These are phyloP conservation scores for Romanogobio albipinnatus DNA, from an alignment of 2,113 vertebrate genomes.

Conservation along the genomic window DNA sequence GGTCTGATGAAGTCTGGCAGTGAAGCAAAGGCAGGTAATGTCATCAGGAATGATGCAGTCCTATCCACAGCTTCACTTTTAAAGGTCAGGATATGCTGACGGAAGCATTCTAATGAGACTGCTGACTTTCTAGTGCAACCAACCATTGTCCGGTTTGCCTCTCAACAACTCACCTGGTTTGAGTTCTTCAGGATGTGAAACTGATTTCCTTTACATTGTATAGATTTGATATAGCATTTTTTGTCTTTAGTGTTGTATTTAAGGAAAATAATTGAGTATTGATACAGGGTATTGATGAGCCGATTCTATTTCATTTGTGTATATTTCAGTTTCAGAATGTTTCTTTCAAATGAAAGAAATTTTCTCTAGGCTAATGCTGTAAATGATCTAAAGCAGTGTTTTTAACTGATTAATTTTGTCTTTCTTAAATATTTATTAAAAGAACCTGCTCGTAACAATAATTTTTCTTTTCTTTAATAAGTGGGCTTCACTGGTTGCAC, in stretches of 20 bases:
- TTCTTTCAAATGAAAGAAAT: background rate
- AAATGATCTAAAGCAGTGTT: background rate
- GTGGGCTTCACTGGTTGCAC: background rate
- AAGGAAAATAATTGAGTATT: background rate
- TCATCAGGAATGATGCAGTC: constrained; percentile 5
- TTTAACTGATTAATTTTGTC: background rate
- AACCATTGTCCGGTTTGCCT: background rate
- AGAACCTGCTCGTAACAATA: background rate
- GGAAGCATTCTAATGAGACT: background rate
- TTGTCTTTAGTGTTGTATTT: background rate
- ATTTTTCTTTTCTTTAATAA: background rate
- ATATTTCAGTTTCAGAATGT: background rate
- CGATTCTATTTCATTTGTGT: background rate
- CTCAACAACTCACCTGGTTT: background rate
- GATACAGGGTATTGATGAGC: background rate
- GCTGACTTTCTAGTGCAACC: background rate
- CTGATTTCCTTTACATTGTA: background rate
- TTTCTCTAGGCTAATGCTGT: background rate
- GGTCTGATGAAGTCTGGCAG: background rate
- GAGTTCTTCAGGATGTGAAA: background rate
- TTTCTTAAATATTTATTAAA: background rate
- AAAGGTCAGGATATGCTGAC: constrained; percentile 3
- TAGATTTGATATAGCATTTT: background rate
- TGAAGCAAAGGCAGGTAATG: constrained; percentile 21
- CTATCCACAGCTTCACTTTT: background rate